Percentiles rank a stretch among this genome's conserved stretches.
Conservation (phyloP, 2,888 invertebrate genomes). For the Trissoscelio sp. region DNA sequence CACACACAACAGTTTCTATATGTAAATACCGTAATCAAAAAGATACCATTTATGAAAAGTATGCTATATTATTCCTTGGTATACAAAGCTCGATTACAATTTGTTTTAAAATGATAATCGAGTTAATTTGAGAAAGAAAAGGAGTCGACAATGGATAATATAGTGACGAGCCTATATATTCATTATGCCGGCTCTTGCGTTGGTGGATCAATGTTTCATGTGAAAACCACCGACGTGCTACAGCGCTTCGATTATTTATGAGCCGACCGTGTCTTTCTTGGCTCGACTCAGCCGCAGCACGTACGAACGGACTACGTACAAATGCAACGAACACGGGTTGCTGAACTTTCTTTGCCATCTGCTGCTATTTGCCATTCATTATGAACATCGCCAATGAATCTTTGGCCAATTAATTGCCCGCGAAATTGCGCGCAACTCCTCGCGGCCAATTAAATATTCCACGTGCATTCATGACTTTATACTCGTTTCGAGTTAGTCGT, state of each 20-base stretch:
- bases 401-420: constrained; percentile 45
- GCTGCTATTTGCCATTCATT: constrained; percentile 51
- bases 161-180: constrained; percentile 64
- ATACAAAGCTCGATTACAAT: no score
- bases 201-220: constrained; percentile 82
- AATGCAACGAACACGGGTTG: constrained; percentile 73
- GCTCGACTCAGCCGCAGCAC: constrained; percentile 65
- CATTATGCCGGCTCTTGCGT: constrained; percentile 70
- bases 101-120: constrained; percentile 18
- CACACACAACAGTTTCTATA: no score
- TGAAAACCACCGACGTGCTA: constrained; percentile 80
- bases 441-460: constrained; percentile 32
- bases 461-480: constrained; percentile 37
- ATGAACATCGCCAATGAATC: constrained; percentile 43
- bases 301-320: constrained; percentile 64
- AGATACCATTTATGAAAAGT: background rate
- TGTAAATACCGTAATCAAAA: background rate
- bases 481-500: constrained; percentile 24
- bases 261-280: constrained; percentile 80
- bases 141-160: constrained; percentile 27
- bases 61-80: no score
- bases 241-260: constrained; percentile 83
- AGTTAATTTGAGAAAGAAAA: constrained; percentile 45
- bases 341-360: constrained; percentile 73
- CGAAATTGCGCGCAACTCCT: constrained; percentile 24